Evolutionary conservation across 2,113 vertebrate species (phyloP), one percentile per base, ranked within the genome.

Genomic region (Nyctibius bracteatus): DNA sequence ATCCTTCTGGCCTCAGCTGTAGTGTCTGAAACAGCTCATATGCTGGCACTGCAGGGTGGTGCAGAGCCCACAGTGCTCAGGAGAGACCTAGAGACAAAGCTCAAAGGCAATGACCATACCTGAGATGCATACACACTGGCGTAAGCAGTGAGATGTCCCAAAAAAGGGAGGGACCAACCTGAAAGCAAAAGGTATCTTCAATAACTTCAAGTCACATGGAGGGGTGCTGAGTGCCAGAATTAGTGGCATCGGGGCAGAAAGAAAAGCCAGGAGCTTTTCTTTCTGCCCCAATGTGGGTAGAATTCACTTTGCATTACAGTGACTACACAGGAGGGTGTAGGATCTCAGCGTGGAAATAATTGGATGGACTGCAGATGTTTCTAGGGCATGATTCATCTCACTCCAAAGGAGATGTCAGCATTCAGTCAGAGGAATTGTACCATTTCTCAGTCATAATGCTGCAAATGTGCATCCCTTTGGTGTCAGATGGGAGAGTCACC

Each of bases 141-240:
- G 2, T 6, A 83, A 59, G 28, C 37, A n/a, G 14, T 20, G 47
- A 63, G n/a, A 86, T 33, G 31, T 41, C 52, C 55, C 77, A 14
- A 30, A 88, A 83, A n/a, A 52, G 5, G 37, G 11, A 65, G n/a
- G 33, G 8, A 47, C 30, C 41, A 79, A 44, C 8, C 17, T 25
- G 25, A 91, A 65, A 59, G 51, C 19, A 78, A 79, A 88, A 77
- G 8, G 14, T n/a, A 10, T 33, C 17, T 84, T 84, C 90, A 49
- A 1, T 30, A 47, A 30, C 37, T 62, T 57, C 27, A 72, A 25
- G 54, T n/a, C 44, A 33, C 22, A n/a, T 3, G 5, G 25, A 80
- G 15, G 8, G 5, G 4, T 46, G 14, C 13, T 0, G 0, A 67
- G 46, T 80, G 27, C 27, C 30, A 47, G 16, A 78, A 79, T 74